Conservation (phyloP, 2,113 vertebrate species). For the Chrysochloris asiatica region DNA sequence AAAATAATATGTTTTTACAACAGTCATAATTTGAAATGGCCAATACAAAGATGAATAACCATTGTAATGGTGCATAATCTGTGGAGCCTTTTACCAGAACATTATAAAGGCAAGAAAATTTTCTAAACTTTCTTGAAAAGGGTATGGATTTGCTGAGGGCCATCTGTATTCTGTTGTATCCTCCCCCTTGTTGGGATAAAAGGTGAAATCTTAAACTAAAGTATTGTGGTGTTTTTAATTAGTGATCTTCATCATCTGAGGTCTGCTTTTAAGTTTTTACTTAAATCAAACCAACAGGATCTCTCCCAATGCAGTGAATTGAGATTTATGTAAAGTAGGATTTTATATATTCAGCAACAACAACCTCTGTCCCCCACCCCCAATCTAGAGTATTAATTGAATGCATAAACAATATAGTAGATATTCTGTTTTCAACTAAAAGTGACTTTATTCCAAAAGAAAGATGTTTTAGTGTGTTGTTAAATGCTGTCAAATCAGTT, state of each 20-base stretch:
- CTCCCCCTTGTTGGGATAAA: slow-evolving; percentile 26
- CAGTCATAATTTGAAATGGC: slow-evolving; percentile 7
- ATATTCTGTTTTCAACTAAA: not conserved
- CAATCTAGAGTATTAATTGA: slow-evolving; percentile 17
- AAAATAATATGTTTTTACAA: no score
- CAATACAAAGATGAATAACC: not conserved
- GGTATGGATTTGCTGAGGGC: not conserved
- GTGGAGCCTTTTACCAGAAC: not conserved
- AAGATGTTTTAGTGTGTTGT: no score
- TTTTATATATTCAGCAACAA: not conserved
- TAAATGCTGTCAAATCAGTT: no score
- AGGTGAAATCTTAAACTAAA: not conserved
- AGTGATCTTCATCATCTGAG: slow-evolving; percentile 9
- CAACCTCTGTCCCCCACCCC: no score
- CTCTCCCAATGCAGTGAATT: slow-evolving; percentile 4
- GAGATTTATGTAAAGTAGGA: slow-evolving; percentile 13
- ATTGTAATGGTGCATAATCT: not conserved
- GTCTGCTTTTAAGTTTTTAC: slow-evolving; percentile 32
- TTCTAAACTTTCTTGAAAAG: slow-evolving; percentile 26
- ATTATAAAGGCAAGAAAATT: not conserved
- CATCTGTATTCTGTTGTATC: not conserved
- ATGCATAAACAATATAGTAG: not conserved
- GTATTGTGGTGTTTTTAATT: slow-evolving; percentile 8
- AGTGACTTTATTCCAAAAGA: not conserved
- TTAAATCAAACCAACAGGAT: slow-evolving; percentile 18